phyloP scores from a whole-genome alignment of 1,140 invertebrate genomes.

The Copidosoma floridanum region DNA sequence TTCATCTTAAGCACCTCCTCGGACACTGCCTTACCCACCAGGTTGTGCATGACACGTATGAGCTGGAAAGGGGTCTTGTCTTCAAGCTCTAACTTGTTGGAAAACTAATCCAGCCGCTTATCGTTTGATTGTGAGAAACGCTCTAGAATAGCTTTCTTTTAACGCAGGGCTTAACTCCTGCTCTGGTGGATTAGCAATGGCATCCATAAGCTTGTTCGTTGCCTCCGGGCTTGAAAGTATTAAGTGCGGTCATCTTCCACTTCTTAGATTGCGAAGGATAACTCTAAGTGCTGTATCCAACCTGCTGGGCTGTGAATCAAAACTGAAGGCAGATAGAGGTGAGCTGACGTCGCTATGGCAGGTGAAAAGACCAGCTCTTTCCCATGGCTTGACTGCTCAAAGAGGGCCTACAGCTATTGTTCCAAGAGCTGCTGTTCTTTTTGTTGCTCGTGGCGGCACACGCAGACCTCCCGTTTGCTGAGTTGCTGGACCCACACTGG shows the following conservation, averaged over 20 bases:
- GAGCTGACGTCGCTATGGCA: neutral
- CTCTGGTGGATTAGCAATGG: constrained; percentile 9
- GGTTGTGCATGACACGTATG: constrained; percentile 24
- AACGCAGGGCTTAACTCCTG: constrained; percentile 18
- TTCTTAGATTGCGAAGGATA: neutral
- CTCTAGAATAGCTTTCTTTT: constrained; percentile 17
- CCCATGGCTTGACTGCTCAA: no score
- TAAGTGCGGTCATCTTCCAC: neutral
- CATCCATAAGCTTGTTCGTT: constrained; percentile 2
- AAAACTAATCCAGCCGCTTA: neutral
- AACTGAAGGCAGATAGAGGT: neutral
- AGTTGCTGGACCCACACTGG: no score
- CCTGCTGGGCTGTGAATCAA: neutral
- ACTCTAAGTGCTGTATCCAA: neutral
- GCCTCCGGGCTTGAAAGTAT: neutral
- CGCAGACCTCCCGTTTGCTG: no score
- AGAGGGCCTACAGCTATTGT: no score
- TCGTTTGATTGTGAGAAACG: constrained; percentile 22
- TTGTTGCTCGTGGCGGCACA: no score
- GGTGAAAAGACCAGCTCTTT: no score
- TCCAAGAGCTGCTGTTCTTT: no score
- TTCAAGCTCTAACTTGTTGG: constrained; percentile 11
- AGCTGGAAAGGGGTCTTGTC: no score
- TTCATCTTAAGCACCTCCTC: constrained; percentile 26
- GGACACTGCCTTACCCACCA: constrained; percentile 13